Base-by-base conservation (phyloP, 2,888 invertebrate genomes). In the Caenorhabditis wallacei region DNA sequence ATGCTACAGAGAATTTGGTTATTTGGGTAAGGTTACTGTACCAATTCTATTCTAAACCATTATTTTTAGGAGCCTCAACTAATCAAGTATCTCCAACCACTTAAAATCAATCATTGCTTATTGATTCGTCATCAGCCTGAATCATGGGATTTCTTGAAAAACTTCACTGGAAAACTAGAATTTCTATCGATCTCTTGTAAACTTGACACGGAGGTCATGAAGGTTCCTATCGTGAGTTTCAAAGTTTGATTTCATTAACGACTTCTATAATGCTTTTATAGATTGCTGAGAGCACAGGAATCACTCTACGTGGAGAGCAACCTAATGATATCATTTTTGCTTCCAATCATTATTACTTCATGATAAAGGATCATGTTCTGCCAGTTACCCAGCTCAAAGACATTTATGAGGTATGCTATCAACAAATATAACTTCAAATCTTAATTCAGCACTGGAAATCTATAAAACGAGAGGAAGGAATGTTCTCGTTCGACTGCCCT, bases 401-500 rank as follows among this genome's bases (percentile, higher is more conserved):
- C 4, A 20, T 48, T 20, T 48, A 48, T 20, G 48, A 48, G 48
- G 48, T 48, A 8, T 7, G 48, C 4, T 18, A 48, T 1, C n/a
- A n/a, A n/a, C n/a, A n/a, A n/a, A n/a, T n/a, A n/a, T n/a, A n/a
- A n/a, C n/a, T n/a, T n/a, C n/a, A n/a, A n/a, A n/a, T n/a, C n/a
- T n/a, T n/a, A n/a, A n/a, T 48, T 48, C 20, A 48, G 48, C 48
- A 48, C 48, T 48, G 48, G 48, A 48, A 48, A 20, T 48, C 48
- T 2, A 48, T 48, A 10, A 48, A 48, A 11, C 48, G 48, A 4
- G 20, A 48, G 20, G 48, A 48, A 1, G 48, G 48, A 20, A 48
- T 48, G 48, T 48, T 48, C 48, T 8, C 18, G 4, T 48, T 48
- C 5, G 48, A 48, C 7, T 48, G 48, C 20, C 8, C 48, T 20